Base-by-base conservation (phyloP, 2,888 invertebrate genomes). In the Empis stercorea region DNA sequence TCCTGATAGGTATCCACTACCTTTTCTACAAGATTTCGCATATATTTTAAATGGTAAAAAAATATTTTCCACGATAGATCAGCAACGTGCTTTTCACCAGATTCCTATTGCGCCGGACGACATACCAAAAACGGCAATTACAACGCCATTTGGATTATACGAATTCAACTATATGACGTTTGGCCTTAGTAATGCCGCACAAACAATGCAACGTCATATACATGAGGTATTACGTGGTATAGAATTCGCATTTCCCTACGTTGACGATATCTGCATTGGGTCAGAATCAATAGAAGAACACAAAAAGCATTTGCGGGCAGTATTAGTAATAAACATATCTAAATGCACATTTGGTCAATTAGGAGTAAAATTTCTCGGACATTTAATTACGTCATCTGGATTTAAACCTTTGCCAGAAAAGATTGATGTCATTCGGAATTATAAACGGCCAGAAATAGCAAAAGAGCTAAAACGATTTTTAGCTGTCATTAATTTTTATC, bases 21-120 rank as follows among this genome's bases (percentile, higher is more conserved):
- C 48, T 1, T 49, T 48, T 16, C 14, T 54, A 6, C 6, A n/a
- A 6, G n/a, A 34, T 6, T 13, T n/a, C n/a, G 9, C 6, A 6
- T 5, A 13, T n/a, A 13, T 13, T 11, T n/a, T 34, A 34, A 2
- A 34, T 11, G 34, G 34, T 3, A 34, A 7, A 34, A 34, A 7
- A n/a, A 34, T 34, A 34, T 34, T 34, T 34, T 34, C 34, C 4
- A 34, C 13, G 2, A 34, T 34, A 34, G 34, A 34, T 30, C 5
- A n/a, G n/a, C n/a, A 13, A 11, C 13, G n/a, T 3, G 34, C 34
- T 2, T 34, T 13, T n/a, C 34, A 34, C 5, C 34, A 34, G n/a
- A n/a, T 34, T n/a, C 34, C 34, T 34, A 5, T 34, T 13, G n/a
- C 2, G 2, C 9, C 9, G 5, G n/a, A 34, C 2, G 34, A 34